A percentile compares a stretch with the other conserved stretches of the same genome.
These are phyloP conservation scores for Capreolus pygargus DNA, from an alignment of 2,113 vertebrate genomes.

Conservation along the genomic window DNA sequence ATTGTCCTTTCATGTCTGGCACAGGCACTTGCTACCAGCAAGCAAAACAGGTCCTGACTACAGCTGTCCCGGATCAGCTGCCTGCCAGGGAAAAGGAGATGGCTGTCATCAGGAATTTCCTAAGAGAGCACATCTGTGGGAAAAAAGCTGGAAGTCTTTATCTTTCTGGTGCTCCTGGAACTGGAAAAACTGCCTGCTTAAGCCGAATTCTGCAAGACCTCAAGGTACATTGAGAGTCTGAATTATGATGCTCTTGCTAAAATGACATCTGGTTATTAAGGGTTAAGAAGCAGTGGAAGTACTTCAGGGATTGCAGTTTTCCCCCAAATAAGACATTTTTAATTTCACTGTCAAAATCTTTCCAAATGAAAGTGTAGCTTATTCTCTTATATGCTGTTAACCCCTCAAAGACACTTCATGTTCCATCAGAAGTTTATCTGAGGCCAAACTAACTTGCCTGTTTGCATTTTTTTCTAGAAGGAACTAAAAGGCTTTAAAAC, in stretches of 20 bases:
- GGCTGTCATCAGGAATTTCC: constrained; percentile 83
- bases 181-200: constrained; percentile 94
- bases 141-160: constrained; percentile 90
- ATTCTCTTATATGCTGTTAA: neutral
- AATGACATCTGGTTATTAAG: neutral
- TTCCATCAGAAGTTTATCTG: neutral
- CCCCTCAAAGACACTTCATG: neutral
- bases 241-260: constrained; percentile 13
- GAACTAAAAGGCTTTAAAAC: constrained; percentile 81
- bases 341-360: neutral
- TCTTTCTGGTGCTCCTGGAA: constrained; percentile 93
- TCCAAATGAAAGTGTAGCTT: neutral
- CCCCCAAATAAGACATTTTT: neutral
- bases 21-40: constrained; percentile 87
- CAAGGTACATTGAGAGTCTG: constrained; percentile 79
- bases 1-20: neutral
- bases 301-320: neutral
- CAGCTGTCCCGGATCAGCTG: constrained; percentile 87
- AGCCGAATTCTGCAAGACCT: constrained; percentile 89
- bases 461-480: constrained; percentile 76
- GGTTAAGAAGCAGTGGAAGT: neutral
- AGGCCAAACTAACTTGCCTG: neutral
- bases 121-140: constrained; percentile 82
- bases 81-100: constrained; percentile 87
- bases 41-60: constrained; percentile 91